Base-by-base conservation (phyloP, 2,113 vertebrate genomes). In the Calyptomena viridis region DNA sequence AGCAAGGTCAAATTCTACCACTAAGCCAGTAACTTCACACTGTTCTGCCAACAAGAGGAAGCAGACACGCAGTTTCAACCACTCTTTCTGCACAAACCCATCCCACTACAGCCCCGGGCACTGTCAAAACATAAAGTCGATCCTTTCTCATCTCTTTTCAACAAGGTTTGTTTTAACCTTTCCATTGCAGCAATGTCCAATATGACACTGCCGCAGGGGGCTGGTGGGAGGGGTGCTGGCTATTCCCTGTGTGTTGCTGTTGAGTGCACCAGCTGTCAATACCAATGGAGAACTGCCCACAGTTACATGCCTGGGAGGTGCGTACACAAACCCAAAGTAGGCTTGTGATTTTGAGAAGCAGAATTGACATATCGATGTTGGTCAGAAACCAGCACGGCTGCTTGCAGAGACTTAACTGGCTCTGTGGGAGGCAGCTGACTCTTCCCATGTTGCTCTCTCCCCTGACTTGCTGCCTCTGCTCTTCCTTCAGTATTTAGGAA, bases 161-260 rank as follows among this genome's bases (percentile, higher is more conserved):
- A 84, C 84, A 77, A 95, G 89, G 94, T 90, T 97, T 97, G 97
- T 98, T 98, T 98, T 97, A 98, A 98, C 98, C 97, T 98, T 99
- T 99, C 98, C 98, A 98, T 98, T 98, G 97, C 98, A 92, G 93
- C 52, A 35, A 82, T 87, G 94, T 95, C 95, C 95, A 83, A 96
- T 96, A 90, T 94, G 97, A 98, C 73, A 67, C 77, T 94, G 97
- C 98, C 97, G 93, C 87, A 91, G 94, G 98, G 98, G 31, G 56
- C 21, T 60, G 60, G 93, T 93, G 87, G 85, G 84, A 96, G 95
- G 93, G 90, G 84, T 95, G 95, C 85, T 89, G 92, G 95, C 84
- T 98, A 87, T 94, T 98, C 97, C 96, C 98, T 97, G 97, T 91
- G 97, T 98, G 98, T 94, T 97, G 98, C 97, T 98, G 89, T 91